Conservation (phyloP, 2,888 invertebrate genomes). For the Galeopsomyia nigrocyanea region DNA sequence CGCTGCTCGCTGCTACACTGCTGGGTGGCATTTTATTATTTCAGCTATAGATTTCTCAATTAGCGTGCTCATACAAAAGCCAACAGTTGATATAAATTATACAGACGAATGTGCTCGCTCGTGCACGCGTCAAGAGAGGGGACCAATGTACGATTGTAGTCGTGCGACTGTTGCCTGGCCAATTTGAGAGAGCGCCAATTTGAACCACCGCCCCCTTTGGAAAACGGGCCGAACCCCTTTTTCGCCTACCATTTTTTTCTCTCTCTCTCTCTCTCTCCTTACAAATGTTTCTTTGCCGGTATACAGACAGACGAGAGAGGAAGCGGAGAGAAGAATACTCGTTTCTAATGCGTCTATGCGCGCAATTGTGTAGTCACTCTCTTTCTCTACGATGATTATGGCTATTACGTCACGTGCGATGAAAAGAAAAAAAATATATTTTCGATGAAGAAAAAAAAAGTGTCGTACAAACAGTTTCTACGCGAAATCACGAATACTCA, state of each 20-base stretch:
- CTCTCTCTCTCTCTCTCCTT: conserved; percentile 39
- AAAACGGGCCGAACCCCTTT: conserved; percentile 56
- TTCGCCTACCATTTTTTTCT: conserved; percentile 49
- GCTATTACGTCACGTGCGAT: too few relatives aligned
- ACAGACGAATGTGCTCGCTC: not conserved
- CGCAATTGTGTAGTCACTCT: too few relatives aligned
- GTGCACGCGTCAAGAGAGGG: conserved; percentile 42
- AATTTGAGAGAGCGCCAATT: conserved; percentile 68
- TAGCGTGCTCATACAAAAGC: not conserved
- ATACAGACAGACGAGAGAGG: not conserved
- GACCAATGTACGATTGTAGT: conserved; percentile 63
- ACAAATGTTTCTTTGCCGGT: conserved; percentile 35
- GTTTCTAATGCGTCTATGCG: not conserved
- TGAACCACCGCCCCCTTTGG: conserved; percentile 51
- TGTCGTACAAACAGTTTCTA: too few relatives aligned
- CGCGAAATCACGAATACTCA: too few relatives aligned
- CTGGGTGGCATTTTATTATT: too few relatives aligned
- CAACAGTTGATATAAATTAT: conserved; percentile 14
- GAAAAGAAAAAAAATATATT: too few relatives aligned
- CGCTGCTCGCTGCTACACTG: too few relatives aligned
- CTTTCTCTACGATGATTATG: too few relatives aligned
- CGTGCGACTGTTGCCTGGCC: conserved; percentile 67
- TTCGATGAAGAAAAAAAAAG: too few relatives aligned
- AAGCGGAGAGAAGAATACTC: not conserved
- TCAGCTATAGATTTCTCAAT: too few relatives aligned